phyloP scores from a whole-genome alignment of 2,113 vertebrate species.

The Mesembrinibis cayennensis region DNA sequence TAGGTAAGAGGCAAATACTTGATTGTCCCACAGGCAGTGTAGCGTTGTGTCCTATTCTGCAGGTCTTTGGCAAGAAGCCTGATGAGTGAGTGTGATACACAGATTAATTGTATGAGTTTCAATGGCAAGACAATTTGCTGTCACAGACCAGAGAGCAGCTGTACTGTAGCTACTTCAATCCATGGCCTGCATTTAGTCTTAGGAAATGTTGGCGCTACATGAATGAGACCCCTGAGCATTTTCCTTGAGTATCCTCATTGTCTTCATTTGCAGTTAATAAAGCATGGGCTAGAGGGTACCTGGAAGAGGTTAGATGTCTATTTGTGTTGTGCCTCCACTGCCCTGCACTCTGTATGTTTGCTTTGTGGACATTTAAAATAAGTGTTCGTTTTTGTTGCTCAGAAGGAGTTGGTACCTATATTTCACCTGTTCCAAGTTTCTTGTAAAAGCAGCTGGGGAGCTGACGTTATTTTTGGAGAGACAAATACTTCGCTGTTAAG shows the following conservation, averaged over 20 bases:
- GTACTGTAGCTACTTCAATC: neutral
- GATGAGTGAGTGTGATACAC: neutral
- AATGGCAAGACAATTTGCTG: neutral
- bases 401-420: neutral
- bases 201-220: rapidly evolving
- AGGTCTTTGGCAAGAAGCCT: neutral
- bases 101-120: neutral
- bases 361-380: neutral
- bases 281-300: neutral
- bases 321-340: neutral
- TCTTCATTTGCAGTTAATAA: neutral
- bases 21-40: neutral
- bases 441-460: neutral
- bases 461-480: neutral
- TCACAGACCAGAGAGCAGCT: neutral
- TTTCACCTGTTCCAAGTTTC: neutral
- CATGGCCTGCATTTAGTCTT: neutral
- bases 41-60: neutral
- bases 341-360: neutral
- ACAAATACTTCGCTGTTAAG: neutral
- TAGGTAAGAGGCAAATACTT: neutral
- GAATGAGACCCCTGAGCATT: neutral
- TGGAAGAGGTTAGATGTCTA: neutral
- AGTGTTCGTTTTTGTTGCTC: rapidly evolving
- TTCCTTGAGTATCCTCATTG: neutral